phyloP scores from a whole-genome alignment of 2,797 vertebrate genomes.

The Xyrichtys novacula region DNA sequence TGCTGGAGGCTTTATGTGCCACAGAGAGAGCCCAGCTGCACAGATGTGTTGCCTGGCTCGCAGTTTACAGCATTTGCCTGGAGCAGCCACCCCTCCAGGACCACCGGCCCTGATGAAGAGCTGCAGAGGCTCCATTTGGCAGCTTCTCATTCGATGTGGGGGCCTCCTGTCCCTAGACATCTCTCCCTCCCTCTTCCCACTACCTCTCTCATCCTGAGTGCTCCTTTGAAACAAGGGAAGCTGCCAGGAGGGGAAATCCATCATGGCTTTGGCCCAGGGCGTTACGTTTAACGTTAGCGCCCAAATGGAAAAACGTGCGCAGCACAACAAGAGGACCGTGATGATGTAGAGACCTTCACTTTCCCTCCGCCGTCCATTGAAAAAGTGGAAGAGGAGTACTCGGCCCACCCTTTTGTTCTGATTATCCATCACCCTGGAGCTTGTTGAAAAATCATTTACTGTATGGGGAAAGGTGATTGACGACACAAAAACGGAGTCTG shows the following conservation, averaged over 20 bases:
- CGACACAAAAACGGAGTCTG: conserved; percentile 68
- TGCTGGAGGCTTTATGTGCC: conserved; percentile 58
- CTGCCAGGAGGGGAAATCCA: conserved; percentile 75
- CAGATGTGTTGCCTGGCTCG: conserved; percentile 76
- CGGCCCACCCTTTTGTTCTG: conserved; percentile 61
- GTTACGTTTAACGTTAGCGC: conserved; percentile 73
- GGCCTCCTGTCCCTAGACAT: conserved; percentile 69
- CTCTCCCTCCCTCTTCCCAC: conserved; percentile 3
- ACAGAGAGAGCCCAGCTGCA: conserved; percentile 68
- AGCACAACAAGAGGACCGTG: conserved; percentile 65
- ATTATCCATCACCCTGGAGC: conserved; percentile 80
- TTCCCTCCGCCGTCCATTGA: conserved; percentile 49
- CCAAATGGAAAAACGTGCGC: conserved; percentile 80
- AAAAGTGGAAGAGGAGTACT: conserved; percentile 54
- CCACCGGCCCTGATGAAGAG: conserved; percentile 77
- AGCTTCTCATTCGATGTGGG: conserved; percentile 68
- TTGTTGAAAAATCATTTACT: conserved; percentile 82
- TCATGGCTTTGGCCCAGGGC: conserved; percentile 76
- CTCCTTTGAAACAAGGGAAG: conserved; percentile 75
- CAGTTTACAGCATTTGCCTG: conserved; percentile 69
- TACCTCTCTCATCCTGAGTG: conserved; percentile 62
- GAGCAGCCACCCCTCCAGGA: conserved; percentile 67
- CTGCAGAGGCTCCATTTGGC: conserved; percentile 70
- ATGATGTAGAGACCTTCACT: conserved; percentile 55
- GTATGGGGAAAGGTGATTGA: conserved; percentile 77